A percentile compares a stretch with the other conserved stretches of the same genome.
These are phyloP conservation scores for Myotis brandtii DNA, from an alignment of 2,113 vertebrate species.

Conservation along the genomic window DNA sequence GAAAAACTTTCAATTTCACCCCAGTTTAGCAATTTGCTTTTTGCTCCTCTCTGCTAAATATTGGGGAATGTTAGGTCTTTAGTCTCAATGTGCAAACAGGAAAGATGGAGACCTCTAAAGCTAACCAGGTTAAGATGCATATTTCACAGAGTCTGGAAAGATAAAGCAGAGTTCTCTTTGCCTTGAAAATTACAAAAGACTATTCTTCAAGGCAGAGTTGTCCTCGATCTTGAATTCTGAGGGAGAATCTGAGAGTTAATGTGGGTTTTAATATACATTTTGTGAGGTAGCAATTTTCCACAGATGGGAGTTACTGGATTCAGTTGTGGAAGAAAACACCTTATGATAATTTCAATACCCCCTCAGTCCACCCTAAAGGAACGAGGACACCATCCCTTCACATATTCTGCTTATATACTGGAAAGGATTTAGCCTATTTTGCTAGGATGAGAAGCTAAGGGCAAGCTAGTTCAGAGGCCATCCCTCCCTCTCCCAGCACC, in stretches of 20 bases:
- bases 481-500: background rate
- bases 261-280: background rate
- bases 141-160: conserved; percentile 40
- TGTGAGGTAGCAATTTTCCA: background rate
- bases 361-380: background rate
- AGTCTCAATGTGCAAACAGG: background rate
- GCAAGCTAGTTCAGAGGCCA: background rate
- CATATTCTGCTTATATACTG: background rate
- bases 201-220: background rate
- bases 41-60: background rate
- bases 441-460: background rate
- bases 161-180: background rate
- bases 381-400: background rate
- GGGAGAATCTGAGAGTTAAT: background rate
- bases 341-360: background rate
- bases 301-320: background rate
- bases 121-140: background rate
- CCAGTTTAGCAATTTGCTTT: background rate
- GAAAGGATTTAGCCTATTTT: background rate
- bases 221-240: background rate
- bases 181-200: conserved; percentile 30
- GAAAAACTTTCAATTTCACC: background rate
- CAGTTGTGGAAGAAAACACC: background rate
- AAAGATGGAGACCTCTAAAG: background rate
- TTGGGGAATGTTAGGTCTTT: background rate